Evolutionary conservation across 1,140 invertebrate species (phyloP).

Genomic region (Hyles vespertilio): DNA sequence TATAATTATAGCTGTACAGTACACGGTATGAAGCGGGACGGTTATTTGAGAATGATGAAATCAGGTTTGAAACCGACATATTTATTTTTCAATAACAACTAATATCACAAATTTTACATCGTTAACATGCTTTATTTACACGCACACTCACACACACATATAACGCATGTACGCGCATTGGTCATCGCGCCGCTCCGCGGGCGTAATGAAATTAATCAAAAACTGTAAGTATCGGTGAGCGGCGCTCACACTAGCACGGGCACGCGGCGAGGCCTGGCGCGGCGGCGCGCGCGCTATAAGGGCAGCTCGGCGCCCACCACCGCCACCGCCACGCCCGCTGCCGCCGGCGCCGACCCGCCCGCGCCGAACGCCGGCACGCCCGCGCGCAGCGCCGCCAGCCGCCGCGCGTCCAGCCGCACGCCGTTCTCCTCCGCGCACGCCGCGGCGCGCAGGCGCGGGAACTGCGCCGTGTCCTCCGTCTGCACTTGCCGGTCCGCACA

Average conservation of each 20-base stretch:
- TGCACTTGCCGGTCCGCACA: conserved; percentile 52
- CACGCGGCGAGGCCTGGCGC: conserved; percentile 11
- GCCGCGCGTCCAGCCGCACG: conserved; percentile 34
- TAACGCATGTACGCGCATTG: too few relatives aligned
- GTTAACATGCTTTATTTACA: too few relatives aligned
- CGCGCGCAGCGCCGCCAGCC: conserved; percentile 18
- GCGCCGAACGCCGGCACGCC: not conserved
- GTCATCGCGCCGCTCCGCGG: too few relatives aligned
- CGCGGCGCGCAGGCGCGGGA: conserved; percentile 11
- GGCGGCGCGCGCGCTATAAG: conserved; percentile 31
- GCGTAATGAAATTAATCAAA: too few relatives aligned
- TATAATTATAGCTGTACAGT: too few relatives aligned
- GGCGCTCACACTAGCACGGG: conserved; percentile 33
- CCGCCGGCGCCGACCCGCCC: not conserved
- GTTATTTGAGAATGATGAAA: too few relatives aligned
- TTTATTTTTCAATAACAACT: conserved; percentile 1
- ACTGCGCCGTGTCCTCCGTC: conserved; percentile 38
- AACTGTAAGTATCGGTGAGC: too few relatives aligned
- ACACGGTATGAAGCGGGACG: too few relatives aligned
- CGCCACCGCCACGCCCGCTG: conserved; percentile 3
- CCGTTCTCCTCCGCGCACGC: conserved; percentile 18
- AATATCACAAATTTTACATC: not conserved
- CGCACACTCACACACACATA: too few relatives aligned
- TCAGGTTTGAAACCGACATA: not conserved
- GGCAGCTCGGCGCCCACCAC: conserved; percentile 9